These are phyloP conservation scores for Tinea semifulvella DNA, from an alignment of 2,888 invertebrate genomes.

Conservation along the genomic window DNA sequence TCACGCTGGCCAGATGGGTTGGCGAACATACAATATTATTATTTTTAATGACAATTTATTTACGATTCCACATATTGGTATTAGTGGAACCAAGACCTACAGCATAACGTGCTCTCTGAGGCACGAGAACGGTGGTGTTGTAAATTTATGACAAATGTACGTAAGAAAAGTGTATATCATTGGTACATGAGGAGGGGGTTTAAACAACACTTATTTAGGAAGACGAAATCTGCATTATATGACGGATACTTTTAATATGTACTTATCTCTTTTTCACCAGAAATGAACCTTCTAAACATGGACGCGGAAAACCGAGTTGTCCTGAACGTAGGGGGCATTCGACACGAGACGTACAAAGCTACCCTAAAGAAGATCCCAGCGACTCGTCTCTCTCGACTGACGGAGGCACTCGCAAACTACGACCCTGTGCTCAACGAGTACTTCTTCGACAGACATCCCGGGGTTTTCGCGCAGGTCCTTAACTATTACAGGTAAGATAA, in stretches of 20 bases:
- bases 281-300: slow-evolving; percentile 93
- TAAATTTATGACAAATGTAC: no score
- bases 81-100: no score
- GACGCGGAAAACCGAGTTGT: slow-evolving; percentile 99
- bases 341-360: slow-evolving; percentile 96
- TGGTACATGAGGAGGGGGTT: not conserved
- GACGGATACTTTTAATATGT: not conserved
- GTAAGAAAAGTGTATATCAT: no score
- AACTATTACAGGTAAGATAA: slow-evolving; percentile 96
- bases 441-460: slow-evolving; percentile 98
- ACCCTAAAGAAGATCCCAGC: slow-evolving; percentile 98
- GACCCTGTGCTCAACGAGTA: slow-evolving; percentile 99
- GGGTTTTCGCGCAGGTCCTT: slow-evolving; percentile 94
- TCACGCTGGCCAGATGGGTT: no score
- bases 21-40: no score
- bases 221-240: no score
- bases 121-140: no score
- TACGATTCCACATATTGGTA: no score
- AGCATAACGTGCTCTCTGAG: no score
- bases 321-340: slow-evolving; percentile 97
- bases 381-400: slow-evolving; percentile 90
- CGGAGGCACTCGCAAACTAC: slow-evolving; percentile 98
- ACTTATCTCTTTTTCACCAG: slow-evolving; percentile 29
- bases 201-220: not conserved
- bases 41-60: no score